Evolutionary conservation across 2,113 vertebrate species (phyloP), one percentile per base, ranked within the genome.

Genomic region (Leucosticte australis): DNA sequence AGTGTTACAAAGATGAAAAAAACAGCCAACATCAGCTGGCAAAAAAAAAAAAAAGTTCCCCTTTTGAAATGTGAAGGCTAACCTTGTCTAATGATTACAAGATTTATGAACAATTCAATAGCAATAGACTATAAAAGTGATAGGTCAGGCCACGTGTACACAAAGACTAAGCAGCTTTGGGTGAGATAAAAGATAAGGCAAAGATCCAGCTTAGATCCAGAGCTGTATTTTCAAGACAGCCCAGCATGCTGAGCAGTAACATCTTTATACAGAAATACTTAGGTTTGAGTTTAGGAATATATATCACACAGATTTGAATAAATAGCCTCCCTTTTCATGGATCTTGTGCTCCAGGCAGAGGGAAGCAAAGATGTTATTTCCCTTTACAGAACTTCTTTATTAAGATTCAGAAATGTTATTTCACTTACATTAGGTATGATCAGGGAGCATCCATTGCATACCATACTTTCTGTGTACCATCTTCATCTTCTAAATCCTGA

Each of bases 91-190:
- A 95, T 92, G 81, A 77, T 87, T 69, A 41, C 71, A 60, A 74
- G 86, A 90, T 96, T 96, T 95, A 91, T 95, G 86, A 92, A 85
- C 76, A 81, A 86, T 89, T 92, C 84, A 77, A 55, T 95, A 90
- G 69, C 69, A 93, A 76, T 70, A 81, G 84, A 84, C 81, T 93
- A 84, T 73, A 69, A 93, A 92, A 97, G 64, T 62, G 67, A 84
- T 78, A 94, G 84, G 89, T 83, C 56, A 94, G 74, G 52, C 77
- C 80, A 59, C 11, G 0, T 41, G 56, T 68, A 91, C 78, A 80
- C 73, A 87, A 90, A 84, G 84, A 78, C 73, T 92, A 90, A 94
- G 87, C 47, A 80, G 73, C 76, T 92, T 86, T 87, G 65, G 44
- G 17, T 78, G 77, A 94, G 89, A 90, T 87, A 81, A 92, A 88